Base-by-base conservation (phyloP, 2,888 invertebrate species). In the Idaea dimidiata region DNA sequence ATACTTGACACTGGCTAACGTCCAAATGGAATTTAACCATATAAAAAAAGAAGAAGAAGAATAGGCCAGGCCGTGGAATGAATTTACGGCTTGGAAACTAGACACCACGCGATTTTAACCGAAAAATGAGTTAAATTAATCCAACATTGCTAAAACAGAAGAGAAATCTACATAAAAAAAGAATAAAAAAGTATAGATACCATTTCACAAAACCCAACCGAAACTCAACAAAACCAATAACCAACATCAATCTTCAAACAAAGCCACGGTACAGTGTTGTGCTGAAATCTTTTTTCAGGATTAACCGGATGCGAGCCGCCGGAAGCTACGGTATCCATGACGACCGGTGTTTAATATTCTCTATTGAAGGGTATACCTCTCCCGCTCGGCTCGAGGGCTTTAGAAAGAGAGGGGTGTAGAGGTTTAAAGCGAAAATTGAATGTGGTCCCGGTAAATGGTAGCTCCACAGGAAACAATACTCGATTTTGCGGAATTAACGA, bases 391-490 rank as follows among this genome's bases (percentile, higher is more conserved):
- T 66, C 3, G 59, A 16, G 33, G 57, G 56, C 18, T 78, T 66
- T 63, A 62, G 82, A 84, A 70, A 66, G 77, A 66, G 85, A 81
- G 57, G 33, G 71, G 53, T 60, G 62, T 54, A 69, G 66, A 71
- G 74, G 82, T 86, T 84, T 84, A 85, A 86, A 87, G 84, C 84
- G 81, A 79, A 86, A 86, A 87, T 88, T 85, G 88, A 83, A 82
- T 81, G 87, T 82, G 80, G 82, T 80, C 83, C 84, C 81, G 87
- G 78, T 83, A 81, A 72, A 80, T 81, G 82, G 81, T 82, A 82
- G 78, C 72, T 73, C 73, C 74, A 79, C 91, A 88, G 91, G 91
- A 91, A 90, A 90, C 89, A 91, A 90, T 90, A 91, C 91, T 91
- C 91, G 88, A 91, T 88, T 83, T 86, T 75, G 80, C 82, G 67